These are phyloP conservation scores for Channallabes apus DNA, from an alignment of 2,797 vertebrate genomes.

Conservation along the genomic window DNA sequence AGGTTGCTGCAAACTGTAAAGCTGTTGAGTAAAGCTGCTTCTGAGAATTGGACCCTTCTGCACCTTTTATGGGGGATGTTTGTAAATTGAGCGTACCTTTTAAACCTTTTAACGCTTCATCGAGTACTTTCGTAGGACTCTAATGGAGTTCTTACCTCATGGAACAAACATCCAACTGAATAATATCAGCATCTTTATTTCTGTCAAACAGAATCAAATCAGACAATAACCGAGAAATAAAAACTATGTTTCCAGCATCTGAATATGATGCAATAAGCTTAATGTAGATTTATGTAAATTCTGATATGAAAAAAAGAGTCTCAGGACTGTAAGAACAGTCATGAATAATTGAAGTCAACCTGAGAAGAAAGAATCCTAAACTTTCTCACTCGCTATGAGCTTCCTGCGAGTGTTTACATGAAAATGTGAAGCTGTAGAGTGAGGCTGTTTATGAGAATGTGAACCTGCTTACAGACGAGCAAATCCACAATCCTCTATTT, in stretches of 20 bases:
- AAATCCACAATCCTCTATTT: not conserved
- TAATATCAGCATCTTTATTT: not conserved
- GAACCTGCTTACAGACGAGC: not conserved
- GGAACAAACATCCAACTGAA: not conserved
- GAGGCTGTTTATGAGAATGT: not conserved
- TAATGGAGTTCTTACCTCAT: not conserved
- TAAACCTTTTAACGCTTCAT: not conserved
- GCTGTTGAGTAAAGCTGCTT: not conserved
- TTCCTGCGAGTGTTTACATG: not conserved
- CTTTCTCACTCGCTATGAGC: not conserved
- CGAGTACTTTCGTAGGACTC: not conserved
- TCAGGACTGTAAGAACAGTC: not conserved
- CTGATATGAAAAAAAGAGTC: not conserved
- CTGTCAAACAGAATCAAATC: not conserved
- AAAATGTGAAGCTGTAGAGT: not conserved
- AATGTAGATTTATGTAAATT: not conserved
- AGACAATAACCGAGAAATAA: not conserved
- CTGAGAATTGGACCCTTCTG: not conserved
- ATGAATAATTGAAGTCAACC: not conserved
- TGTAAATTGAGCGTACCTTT: not conserved
- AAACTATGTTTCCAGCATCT: not conserved
- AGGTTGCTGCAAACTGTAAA: slow-evolving; percentile 14
- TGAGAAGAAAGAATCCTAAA: not conserved
- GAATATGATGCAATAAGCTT: not conserved
- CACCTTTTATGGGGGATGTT: not conserved